Percentiles rank a stretch among this genome's conserved stretches.
Conservation (phyloP, 2,113 vertebrate genomes). For the Nymphicus hollandicus region DNA sequence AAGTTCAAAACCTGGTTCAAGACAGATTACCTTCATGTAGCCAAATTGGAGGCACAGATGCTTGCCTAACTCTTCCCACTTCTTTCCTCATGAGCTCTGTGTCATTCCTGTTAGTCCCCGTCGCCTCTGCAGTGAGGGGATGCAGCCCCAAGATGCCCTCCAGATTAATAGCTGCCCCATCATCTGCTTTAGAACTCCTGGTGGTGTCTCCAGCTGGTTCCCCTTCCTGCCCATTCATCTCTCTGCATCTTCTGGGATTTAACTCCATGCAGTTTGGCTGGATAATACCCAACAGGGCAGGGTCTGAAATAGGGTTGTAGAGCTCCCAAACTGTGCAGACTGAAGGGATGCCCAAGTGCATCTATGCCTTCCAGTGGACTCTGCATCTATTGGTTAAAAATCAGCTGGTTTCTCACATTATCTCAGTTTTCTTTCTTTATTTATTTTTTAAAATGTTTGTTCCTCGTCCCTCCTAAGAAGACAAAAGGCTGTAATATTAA, state of each 20-base stretch:
- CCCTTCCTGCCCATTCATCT: background rate
- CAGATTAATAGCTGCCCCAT: background rate
- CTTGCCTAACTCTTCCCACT: background rate
- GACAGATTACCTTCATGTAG: background rate
- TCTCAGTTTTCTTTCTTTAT: background rate
- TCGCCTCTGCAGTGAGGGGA: background rate
- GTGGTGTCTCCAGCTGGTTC: background rate
- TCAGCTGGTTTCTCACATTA: background rate
- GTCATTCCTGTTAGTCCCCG: background rate
- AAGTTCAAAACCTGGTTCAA: background rate
- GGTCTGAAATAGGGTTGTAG: background rate
- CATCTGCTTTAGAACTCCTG: background rate
- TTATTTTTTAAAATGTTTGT: background rate
- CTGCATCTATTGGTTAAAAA: background rate
- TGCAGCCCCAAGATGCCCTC: accelerated
- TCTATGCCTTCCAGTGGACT: background rate
- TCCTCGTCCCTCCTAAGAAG: background rate
- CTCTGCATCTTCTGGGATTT: background rate
- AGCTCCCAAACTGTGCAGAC: background rate
- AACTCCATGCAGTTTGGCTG: background rate
- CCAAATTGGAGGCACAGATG: background rate
- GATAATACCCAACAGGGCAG: background rate
- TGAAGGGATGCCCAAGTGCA: background rate
- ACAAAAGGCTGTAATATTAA: background rate
- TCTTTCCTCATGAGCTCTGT: background rate